phyloP scores from a whole-genome alignment of 2,113 vertebrate species.

The Dendrocopos noguchii region DNA sequence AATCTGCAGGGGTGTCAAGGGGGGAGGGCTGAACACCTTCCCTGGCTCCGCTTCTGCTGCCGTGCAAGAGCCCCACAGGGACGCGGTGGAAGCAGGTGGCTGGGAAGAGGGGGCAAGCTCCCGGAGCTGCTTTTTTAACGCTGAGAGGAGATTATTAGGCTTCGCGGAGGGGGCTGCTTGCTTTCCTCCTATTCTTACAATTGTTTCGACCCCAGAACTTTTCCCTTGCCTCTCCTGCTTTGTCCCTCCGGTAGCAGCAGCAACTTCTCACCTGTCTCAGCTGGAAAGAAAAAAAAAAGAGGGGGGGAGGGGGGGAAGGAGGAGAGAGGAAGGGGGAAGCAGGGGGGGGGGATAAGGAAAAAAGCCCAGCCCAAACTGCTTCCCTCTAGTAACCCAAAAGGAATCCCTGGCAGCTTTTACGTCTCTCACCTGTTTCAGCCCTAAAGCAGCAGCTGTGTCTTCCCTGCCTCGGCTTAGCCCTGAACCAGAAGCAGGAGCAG shows the following conservation, averaged over 20 bases:
- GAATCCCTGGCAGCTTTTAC: constrained; percentile 20
- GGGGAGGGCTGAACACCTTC: not conserved
- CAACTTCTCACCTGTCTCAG: constrained; percentile 56
- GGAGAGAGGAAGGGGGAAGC: too few species aligned
- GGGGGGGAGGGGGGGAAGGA: too few species aligned
- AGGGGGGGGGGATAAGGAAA: not conserved
- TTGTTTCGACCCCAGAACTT: not conserved
- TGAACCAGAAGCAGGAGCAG: constrained; percentile 12
- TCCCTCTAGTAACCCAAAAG: not conserved
- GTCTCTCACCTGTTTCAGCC: constrained; percentile 66
- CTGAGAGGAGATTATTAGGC: not conserved
- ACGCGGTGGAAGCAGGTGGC: constrained; percentile 28
- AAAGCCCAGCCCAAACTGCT: not conserved
- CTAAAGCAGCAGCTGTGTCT: constrained; percentile 18
- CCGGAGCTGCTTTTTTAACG: not conserved
- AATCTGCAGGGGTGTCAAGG: not conserved
- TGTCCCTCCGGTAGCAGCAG: not conserved
- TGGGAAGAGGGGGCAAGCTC: not conserved
- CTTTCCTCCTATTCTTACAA: not conserved
- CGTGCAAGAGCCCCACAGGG: not conserved
- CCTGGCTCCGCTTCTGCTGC: not conserved
- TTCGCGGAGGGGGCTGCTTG: not conserved
- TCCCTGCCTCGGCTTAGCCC: constrained; percentile 19
- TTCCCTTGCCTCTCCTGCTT: constrained; percentile 27
- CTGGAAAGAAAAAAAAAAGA: not conserved